Conservation (phyloP, 2,113 vertebrate species). For the Ophthalmolycus amberensis region DNA sequence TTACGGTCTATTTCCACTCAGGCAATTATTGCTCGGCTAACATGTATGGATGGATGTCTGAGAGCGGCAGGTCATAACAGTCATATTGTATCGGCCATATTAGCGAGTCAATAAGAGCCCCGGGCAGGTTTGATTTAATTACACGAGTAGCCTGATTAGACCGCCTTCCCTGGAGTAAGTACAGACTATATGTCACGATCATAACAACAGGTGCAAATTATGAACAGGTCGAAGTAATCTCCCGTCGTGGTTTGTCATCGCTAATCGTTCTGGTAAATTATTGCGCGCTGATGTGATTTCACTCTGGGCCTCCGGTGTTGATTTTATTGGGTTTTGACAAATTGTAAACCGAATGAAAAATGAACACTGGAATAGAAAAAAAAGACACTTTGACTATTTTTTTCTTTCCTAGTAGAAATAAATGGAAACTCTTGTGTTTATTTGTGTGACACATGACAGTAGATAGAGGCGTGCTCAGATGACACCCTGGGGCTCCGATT, state of each 20-base stretch:
- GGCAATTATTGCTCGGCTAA: constrained; percentile 70
- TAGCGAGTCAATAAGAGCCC: constrained; percentile 88
- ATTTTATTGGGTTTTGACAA: constrained; percentile 70
- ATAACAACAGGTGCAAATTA: constrained; percentile 91
- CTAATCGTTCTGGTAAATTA: constrained; percentile 69
- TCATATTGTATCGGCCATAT: constrained; percentile 88
- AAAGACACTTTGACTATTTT: constrained; percentile 14
- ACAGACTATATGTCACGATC: constrained; percentile 91
- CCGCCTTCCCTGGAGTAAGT: constrained; percentile 87
- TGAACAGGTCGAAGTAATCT: constrained; percentile 90
- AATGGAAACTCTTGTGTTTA: constrained; percentile 20
- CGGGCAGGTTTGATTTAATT: constrained; percentile 89
- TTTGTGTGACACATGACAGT: constrained; percentile 83
- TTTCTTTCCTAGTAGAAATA: background rate
- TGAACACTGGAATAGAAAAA: constrained; percentile 5
- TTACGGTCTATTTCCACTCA: constrained; percentile 60
- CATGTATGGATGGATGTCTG: constrained; percentile 70
- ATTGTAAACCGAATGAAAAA: constrained; percentile 56
- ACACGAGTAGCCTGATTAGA: constrained; percentile 86
- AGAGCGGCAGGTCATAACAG: constrained; percentile 79
- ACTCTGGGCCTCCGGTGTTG: constrained; percentile 44
- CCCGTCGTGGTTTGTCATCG: constrained; percentile 72
- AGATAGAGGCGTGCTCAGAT: constrained; percentile 85
- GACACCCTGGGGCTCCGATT: constrained; percentile 85
- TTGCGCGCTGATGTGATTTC: constrained; percentile 44